Evolutionary conservation across 2,888 invertebrate species (phyloP).

Genomic region (Frankliniella fusca): DNA sequence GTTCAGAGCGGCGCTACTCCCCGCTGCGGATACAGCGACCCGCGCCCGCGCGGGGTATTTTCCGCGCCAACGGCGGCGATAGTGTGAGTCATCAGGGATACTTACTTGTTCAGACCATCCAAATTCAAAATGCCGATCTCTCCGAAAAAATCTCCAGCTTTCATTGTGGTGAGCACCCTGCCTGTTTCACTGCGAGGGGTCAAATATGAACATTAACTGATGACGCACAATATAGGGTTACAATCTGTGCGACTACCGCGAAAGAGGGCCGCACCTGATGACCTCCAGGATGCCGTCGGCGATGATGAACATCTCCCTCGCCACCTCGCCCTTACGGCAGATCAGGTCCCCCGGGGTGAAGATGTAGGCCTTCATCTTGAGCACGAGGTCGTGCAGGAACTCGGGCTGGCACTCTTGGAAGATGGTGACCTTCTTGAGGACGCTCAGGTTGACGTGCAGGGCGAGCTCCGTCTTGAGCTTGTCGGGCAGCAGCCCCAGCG

Average conservation of each 20-base stretch:
- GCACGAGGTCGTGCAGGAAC: slow-evolving; percentile 90
- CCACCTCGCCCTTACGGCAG: slow-evolving; percentile 90
- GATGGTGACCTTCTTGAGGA: slow-evolving; percentile 93
- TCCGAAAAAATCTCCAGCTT: slow-evolving; percentile 95
- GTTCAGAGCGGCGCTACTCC: slow-evolving; percentile 23
- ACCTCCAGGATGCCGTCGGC: slow-evolving; percentile 95
- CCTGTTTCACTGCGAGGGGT: slow-evolving; percentile 71
- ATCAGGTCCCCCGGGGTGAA: slow-evolving; percentile 97
- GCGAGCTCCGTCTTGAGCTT: slow-evolving; percentile 96
- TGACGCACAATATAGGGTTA: too few species aligned
- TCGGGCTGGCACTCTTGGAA: slow-evolving; percentile 97
- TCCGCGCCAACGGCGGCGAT: too few species aligned
- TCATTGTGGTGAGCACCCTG: slow-evolving; percentile 90
- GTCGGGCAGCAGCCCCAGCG: slow-evolving; percentile 86
- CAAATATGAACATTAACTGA: too few species aligned
- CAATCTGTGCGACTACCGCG: too few species aligned
- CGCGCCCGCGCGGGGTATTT: neutral
- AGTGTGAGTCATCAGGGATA: slow-evolving; percentile 33
- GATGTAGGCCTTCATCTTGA: slow-evolving; percentile 97
- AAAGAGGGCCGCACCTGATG: slow-evolving; percentile 53
- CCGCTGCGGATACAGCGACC: neutral
- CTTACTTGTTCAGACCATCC: slow-evolving; percentile 91
- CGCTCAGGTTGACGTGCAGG: slow-evolving; percentile 89
- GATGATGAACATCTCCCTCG: slow-evolving; percentile 97
- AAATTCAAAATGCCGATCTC: slow-evolving; percentile 95